Conservation (phyloP, 2,113 vertebrate genomes). For the Etheostoma cragini region DNA sequence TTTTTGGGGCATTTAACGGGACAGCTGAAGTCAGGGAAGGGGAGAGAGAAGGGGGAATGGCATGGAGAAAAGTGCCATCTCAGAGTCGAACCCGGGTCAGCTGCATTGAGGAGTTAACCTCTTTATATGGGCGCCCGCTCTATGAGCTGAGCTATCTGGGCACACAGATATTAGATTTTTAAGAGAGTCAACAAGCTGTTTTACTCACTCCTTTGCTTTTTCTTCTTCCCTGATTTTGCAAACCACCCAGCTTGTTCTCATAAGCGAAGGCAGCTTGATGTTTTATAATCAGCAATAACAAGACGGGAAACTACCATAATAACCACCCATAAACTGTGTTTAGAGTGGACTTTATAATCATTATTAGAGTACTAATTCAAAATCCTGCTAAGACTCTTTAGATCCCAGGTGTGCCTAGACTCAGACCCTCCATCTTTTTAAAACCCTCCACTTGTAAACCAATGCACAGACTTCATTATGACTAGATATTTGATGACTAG, state of each 20-base stretch:
- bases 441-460: not conserved
- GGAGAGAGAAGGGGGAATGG: too few species aligned
- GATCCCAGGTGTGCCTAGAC: not conserved
- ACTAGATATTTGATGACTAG: too few species aligned
- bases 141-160: too few species aligned
- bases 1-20: too few species aligned
- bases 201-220: not conserved
- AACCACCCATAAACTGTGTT: constrained; percentile 29
- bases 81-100: too few species aligned
- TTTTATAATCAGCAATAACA: constrained; percentile 38
- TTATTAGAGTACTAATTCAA: constrained; percentile 17
- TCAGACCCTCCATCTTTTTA: constrained; percentile 12
- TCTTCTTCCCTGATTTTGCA: not conserved
- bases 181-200: not conserved
- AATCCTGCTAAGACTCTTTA: constrained; percentile 10
- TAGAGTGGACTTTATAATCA: not conserved
- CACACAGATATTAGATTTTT: not conserved
- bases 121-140: too few species aligned
- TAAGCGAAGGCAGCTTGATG: constrained; percentile 17
- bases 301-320: constrained; percentile 1
- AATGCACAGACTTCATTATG: not conserved
- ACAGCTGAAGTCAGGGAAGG: too few species aligned
- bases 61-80: too few species aligned
- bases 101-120: too few species aligned
- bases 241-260: constrained; percentile 15